phyloP scores from a whole-genome alignment of 2,113 vertebrate species.

The Prietella phreatophila region DNA sequence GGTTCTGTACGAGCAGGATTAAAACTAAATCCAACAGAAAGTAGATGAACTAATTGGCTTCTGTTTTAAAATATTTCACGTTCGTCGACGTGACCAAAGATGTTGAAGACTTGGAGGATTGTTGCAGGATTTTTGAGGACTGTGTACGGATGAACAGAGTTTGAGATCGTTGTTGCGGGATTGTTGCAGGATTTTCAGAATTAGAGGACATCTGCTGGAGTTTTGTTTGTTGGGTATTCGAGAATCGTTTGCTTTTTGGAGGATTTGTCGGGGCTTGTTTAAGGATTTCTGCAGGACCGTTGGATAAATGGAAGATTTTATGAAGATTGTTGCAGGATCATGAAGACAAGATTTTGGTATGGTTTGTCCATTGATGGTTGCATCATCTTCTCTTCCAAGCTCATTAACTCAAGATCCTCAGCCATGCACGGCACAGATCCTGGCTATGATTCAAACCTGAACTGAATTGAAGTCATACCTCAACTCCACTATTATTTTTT shows the following conservation, averaged over 20 bases:
- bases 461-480: background rate
- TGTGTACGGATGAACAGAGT: background rate
- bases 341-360: background rate
- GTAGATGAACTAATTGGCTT: background rate
- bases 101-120: background rate
- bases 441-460: background rate
- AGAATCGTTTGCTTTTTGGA: background rate
- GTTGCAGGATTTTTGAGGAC: background rate
- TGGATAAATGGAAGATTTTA: background rate
- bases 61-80: background rate
- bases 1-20: background rate
- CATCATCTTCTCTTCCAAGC: background rate
- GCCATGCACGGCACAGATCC: background rate
- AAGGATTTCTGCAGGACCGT: background rate
- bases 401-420: background rate
- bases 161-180: background rate
- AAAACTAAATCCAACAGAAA: background rate
- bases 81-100: background rate
- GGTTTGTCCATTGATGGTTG: background rate
- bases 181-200: background rate
- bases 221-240: background rate
- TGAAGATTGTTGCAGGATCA: background rate
- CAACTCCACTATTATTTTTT: background rate
- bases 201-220: background rate
- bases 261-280: background rate